phyloP scores from a whole-genome alignment of 64 coral and sea anemone genomes.

The Dendrophyllia cribrosa region DNA sequence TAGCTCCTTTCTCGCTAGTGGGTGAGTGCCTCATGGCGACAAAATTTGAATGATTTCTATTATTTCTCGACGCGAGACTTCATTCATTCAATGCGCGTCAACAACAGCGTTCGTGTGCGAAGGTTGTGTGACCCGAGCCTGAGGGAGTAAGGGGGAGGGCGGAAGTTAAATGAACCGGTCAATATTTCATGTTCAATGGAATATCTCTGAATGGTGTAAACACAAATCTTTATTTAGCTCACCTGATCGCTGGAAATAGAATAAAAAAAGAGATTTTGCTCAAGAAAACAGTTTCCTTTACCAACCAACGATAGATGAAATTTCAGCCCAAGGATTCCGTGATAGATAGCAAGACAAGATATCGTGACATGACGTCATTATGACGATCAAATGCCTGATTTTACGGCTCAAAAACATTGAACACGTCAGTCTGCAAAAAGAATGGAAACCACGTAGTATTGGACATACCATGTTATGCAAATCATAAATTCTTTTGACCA shows the following conservation, averaged over 20 bases:
- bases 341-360: too few species aligned
- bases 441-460: background rate
- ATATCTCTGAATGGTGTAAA: background rate
- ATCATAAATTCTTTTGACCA: background rate
- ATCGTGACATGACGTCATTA: conserved; percentile 35
- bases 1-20: background rate
- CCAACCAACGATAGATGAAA: background rate
- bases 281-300: background rate
- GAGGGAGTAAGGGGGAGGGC: background rate
- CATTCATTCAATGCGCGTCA: background rate
- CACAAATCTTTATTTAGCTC: background rate
- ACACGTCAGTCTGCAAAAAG: background rate
- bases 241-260: background rate
- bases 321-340: background rate
- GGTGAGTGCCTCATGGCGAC: conserved; percentile 29
- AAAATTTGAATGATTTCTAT: background rate
- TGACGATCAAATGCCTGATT: background rate
- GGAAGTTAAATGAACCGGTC: background rate
- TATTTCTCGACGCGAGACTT: background rate
- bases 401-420: too few species aligned
- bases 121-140: conserved; percentile 19
- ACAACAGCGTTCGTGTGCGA: background rate
- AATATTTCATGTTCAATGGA: background rate
- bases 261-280: background rate
- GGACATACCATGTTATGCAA: background rate